These are phyloP conservation scores for Eurytoma californica DNA, from an alignment of 2,888 invertebrate genomes.

Conservation along the genomic window DNA sequence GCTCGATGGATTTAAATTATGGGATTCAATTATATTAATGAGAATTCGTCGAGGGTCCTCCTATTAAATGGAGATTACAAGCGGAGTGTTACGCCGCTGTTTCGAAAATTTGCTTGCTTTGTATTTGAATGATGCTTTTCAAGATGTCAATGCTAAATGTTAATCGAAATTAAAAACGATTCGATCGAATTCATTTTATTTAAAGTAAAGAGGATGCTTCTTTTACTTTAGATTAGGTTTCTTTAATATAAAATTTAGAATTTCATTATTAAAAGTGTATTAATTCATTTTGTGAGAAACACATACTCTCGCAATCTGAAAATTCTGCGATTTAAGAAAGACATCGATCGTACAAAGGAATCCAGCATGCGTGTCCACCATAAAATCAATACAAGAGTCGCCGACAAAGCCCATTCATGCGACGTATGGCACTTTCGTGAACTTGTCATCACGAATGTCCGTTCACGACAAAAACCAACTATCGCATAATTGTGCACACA, in stretches of 20 bases:
- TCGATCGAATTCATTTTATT: too few relatives aligned
- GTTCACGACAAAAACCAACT: conserved; percentile 44
- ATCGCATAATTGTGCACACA: conserved; percentile 18
- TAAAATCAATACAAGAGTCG: conserved; percentile 28
- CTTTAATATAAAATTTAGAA: too few relatives aligned
- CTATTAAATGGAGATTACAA: too few relatives aligned
- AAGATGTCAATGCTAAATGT: too few relatives aligned
- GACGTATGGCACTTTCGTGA: neutral
- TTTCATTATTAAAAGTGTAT: too few relatives aligned
- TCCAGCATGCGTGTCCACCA: neutral
- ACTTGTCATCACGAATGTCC: conserved; percentile 48
- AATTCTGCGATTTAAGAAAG: neutral
- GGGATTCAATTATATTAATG: conserved; percentile 42
- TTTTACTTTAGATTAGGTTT: too few relatives aligned
- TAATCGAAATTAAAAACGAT: too few relatives aligned
- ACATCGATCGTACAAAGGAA: neutral
- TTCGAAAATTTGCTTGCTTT: too few relatives aligned
- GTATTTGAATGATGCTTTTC: too few relatives aligned
- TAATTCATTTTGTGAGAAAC: too few relatives aligned
- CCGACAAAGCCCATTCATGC: conserved; percentile 13
- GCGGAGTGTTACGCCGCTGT: too few relatives aligned
- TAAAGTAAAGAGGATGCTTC: neutral
- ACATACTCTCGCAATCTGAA: too few relatives aligned
- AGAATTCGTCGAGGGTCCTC: conserved; percentile 1
- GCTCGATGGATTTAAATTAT: conserved; percentile 14